Base-by-base conservation (phyloP, 53 echinoderm and acorn worm species). In the Mesocentrotus franciscanus region DNA sequence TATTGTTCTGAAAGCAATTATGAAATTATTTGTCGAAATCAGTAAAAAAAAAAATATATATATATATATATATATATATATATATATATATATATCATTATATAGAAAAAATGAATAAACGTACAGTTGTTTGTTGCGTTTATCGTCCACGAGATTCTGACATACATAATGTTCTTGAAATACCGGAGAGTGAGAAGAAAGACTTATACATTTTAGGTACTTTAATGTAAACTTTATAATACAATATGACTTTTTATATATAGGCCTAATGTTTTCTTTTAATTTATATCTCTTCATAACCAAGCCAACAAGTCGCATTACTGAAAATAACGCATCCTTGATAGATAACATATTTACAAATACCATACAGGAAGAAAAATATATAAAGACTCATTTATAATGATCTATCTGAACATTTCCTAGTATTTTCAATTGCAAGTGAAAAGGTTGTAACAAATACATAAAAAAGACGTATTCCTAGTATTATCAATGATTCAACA, bases 401-500 rank as follows among this genome's bases (percentile, higher is more conserved):
- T 71, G 71, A 71, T 18, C 71, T 71, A 1, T 71, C 71, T 17
- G 71, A 71, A 15, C 71, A 71, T n/a, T 71, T 71, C n/a, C 71
- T 18, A 71, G 71, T 71, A 71, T 71, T 71, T 71, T 71, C 71
- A 24, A 71, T 71, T 71, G 71, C n/a, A n/a, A 72, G 72, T 72
- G 72, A 27, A n/a, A 72, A 72, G n/a, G 2, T 1, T 72, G 72
- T 72, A 17, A 17, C 26, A 72, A 72, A 72, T 72, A 72, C 17
- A 27, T 72, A n/a, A n/a, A 72, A 72, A 27, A 24, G 72, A n/a
- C 72, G n/a, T n/a, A n/a, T n/a, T n/a, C n/a, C n/a, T n/a, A n/a
- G 72, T 72, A 26, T 72, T n/a, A 72, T 72, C 6, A n/a, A 72
- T 72, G 72, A 72, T 72, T n/a, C 72, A 72, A 72, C 72, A n/a